phyloP scores from a whole-genome alignment of 2,888 invertebrate genomes.

The Trichopoda pennipes region DNA sequence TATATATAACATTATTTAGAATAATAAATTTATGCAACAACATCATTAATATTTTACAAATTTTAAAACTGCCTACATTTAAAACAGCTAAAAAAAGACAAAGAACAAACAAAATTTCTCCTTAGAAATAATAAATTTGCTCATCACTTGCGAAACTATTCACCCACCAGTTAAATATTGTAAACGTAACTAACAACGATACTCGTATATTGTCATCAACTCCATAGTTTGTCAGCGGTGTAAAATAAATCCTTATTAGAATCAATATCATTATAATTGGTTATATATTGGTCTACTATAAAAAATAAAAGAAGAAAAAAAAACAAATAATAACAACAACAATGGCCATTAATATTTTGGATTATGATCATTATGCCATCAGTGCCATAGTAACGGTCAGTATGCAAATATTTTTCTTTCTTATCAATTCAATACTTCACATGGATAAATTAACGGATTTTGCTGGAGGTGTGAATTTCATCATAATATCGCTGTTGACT shows the following conservation, averaged over 20 bases:
- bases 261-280: conserved; percentile 12
- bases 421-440: conserved; percentile 91
- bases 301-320: not conserved
- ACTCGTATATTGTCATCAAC: not conserved
- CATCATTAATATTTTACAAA: conserved; percentile 34
- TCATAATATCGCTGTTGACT: conserved; percentile 92
- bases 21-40: not conserved
- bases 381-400: conserved; percentile 92
- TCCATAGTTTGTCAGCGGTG: not conserved
- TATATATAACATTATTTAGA: conserved; percentile 9
- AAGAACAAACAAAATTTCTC: conserved; percentile 5
- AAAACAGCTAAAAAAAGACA: conserved; percentile 9
- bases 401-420: conserved; percentile 93
- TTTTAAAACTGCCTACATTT: conserved; percentile 55
- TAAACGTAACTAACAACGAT: not conserved
- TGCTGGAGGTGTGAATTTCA: conserved; percentile 96
- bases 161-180: conserved; percentile 5
- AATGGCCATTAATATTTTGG: conserved; percentile 83
- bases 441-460: conserved; percentile 96
- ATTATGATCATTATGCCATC: conserved; percentile 91
- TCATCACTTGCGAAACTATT: not conserved
- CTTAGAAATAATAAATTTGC: conserved; percentile 17
- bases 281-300: not conserved
- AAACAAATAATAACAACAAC: conserved; percentile 25
- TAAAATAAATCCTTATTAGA: conserved; percentile 4